Conservation (phyloP, 2,888 invertebrate genomes). For the Diabrotica balteata region DNA sequence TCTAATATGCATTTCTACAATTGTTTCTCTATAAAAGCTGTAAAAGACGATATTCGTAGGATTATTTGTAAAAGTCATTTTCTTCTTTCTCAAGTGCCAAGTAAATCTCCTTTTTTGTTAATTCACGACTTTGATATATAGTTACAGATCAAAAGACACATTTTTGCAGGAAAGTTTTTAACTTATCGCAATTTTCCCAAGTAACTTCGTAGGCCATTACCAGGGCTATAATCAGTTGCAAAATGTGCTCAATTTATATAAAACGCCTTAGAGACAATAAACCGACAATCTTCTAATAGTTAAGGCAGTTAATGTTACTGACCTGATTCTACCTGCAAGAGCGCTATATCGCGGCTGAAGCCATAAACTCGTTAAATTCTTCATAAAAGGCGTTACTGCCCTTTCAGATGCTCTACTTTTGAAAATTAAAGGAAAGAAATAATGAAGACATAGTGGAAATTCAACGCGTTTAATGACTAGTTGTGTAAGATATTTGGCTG, state of each 20-base stretch:
- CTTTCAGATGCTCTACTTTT: conserved; percentile 18
- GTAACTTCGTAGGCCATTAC: no score
- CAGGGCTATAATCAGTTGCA: neutral
- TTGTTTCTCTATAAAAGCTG: no score
- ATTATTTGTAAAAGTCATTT: no score
- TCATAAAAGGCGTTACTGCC: conserved; percentile 19
- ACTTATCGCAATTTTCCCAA: no score
- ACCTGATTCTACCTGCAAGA: conserved; percentile 16
- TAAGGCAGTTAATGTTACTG: conserved; percentile 11
- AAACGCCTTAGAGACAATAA: neutral
- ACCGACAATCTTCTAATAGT: conserved; percentile 8
- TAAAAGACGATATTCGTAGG: no score
- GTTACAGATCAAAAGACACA: no score
- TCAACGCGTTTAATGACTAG: conserved; percentile 12
- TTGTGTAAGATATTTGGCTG: conserved; percentile 4
- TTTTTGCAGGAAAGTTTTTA: no score
- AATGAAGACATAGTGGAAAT: conserved; percentile 19
- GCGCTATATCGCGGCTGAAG: conserved; percentile 6
- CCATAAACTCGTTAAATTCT: conserved; percentile 24
- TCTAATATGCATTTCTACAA: no score
- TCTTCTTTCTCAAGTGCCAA: no score
- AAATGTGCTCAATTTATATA: neutral
- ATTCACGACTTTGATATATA: no score
- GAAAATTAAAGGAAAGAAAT: conserved; percentile 15
- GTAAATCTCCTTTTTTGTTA: no score